Evolutionary conservation across 1,140 invertebrate species (phyloP).

Genomic region (Chrysopa pallens): DNA sequence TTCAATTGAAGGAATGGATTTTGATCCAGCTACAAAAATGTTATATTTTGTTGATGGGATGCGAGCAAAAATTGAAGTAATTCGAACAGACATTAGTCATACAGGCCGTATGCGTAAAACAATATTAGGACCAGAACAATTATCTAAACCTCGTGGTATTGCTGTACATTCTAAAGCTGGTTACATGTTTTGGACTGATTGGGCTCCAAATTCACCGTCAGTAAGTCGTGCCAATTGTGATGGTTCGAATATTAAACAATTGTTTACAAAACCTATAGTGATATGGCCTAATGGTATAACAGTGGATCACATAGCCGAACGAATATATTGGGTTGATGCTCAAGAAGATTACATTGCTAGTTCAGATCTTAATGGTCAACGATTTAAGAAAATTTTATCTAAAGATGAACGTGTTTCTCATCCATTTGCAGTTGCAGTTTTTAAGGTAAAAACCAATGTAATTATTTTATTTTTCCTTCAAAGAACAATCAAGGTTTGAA

Average conservation of each 20-base stretch:
- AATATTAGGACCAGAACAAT: slow-evolving; percentile 40
- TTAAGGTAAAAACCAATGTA: no score
- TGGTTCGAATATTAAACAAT: slow-evolving; percentile 45
- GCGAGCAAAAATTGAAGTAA: slow-evolving; percentile 52
- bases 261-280: slow-evolving; percentile 45
- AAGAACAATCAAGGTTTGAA: no score
- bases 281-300: slow-evolving; percentile 80
- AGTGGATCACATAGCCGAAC: slow-evolving; percentile 62
- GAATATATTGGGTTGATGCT: slow-evolving; percentile 79
- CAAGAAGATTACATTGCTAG: slow-evolving; percentile 70
- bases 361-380: slow-evolving; percentile 62
- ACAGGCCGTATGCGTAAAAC: slow-evolving; percentile 49
- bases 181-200: slow-evolving; percentile 78
- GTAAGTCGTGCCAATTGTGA: slow-evolving; percentile 69
- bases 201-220: slow-evolving; percentile 51
- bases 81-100: slow-evolving; percentile 40
- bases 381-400: slow-evolving; percentile 50
- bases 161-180: slow-evolving; percentile 66
- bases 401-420: slow-evolving; percentile 49
- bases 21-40: slow-evolving; percentile 76
- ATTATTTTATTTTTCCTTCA: no score
- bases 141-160: slow-evolving; percentile 65
- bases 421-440: slow-evolving; percentile 70
- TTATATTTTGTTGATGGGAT: slow-evolving; percentile 73
- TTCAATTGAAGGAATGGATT: slow-evolving; percentile 72